Evolutionary conservation across 2,888 invertebrate genomes (phyloP), one percentile per base, ranked within the genome.

Genomic region (Taenaris catops): DNA sequence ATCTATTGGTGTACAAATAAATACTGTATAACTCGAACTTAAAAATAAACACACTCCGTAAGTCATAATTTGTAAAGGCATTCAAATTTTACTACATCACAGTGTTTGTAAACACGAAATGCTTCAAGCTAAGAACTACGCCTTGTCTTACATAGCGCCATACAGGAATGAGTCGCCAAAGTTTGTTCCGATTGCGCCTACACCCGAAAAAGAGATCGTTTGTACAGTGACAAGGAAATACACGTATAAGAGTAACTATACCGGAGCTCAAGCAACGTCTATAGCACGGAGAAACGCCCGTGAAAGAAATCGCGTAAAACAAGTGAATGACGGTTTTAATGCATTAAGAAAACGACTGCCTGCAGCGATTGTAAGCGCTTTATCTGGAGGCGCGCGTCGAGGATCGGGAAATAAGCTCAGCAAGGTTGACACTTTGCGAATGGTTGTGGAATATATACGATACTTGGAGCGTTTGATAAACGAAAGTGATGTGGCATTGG

Each of bases 281-380:
- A 96, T 96, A 7, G 95, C 94, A 0, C 88, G 96, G 34, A 89
- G 98, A 54, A 98, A 98, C 74, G 97, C 97, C n/a, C 90, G 98
- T 7, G 98, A 98, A 75, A 89, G 98, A 50, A 97, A 97, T 68
- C 92, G 98, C 44, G 97, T 97, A 41, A 96, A 96, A 78, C 96
- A 96, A 89, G 96, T 96, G 64, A 96, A 96, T 81, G 95, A 96
- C 63, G 96, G 96, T 43, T 97, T 96, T 64, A 94, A 94, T 37
- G 95, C 94, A 25, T 78, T 97, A 19, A 89, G 96, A 33, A 94
- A 95, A 55, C 94, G 96, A 63, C 91, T 97, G 49, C 97, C 96
- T 0, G 90, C 93, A 32, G 89, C 91, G n/a, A 91, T 95, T 3
- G 91, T 94, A 6, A 91, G 92, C 29, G 91, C 92, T 0, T 63